Conservation (phyloP, 2,888 invertebrate genomes). For the Myathropa florea region DNA sequence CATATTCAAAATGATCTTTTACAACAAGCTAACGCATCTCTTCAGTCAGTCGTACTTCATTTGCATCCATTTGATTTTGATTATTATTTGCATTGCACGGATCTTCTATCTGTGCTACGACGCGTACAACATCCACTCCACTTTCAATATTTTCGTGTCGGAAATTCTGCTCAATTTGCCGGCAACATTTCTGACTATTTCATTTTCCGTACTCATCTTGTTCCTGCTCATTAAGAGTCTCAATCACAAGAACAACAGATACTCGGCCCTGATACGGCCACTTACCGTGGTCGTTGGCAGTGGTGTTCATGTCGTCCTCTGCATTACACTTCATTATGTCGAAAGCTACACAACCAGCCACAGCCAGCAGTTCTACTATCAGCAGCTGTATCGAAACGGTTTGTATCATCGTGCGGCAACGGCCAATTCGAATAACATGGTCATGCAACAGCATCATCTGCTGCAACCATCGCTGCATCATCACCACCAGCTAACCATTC, state of each 20-base stretch:
- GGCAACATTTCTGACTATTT: constrained; percentile 92
- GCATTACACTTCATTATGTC: constrained; percentile 90
- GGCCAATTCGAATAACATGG: constrained; percentile 71
- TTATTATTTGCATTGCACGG: constrained; percentile 90
- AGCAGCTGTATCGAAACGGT: constrained; percentile 76
- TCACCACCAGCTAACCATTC: constrained; percentile 72
- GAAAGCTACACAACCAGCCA: constrained; percentile 82
- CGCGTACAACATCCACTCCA: constrained; percentile 93
- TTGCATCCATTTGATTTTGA: constrained; percentile 90
- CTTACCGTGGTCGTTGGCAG: constrained; percentile 90
- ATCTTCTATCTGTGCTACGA: constrained; percentile 95
- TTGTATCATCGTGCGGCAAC: constrained; percentile 67
- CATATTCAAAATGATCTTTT: constrained; percentile 91
- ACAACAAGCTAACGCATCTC: constrained; percentile 92
- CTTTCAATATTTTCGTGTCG: constrained; percentile 89
- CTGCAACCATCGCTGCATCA: constrained; percentile 71
- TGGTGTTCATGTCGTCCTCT: constrained; percentile 88
- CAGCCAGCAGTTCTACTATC: constrained; percentile 76
- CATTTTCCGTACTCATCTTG: constrained; percentile 92
- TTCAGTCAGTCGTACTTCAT: constrained; percentile 94
- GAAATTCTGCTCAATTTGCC: constrained; percentile 92
- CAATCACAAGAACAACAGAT: constrained; percentile 87
- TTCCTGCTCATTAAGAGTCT: constrained; percentile 91
- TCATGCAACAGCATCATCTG: constrained; percentile 74
- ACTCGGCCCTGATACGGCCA: constrained; percentile 88